Evolutionary conservation across 2,113 vertebrate genomes (phyloP).

Genomic region (Cebidichthys violaceus): DNA sequence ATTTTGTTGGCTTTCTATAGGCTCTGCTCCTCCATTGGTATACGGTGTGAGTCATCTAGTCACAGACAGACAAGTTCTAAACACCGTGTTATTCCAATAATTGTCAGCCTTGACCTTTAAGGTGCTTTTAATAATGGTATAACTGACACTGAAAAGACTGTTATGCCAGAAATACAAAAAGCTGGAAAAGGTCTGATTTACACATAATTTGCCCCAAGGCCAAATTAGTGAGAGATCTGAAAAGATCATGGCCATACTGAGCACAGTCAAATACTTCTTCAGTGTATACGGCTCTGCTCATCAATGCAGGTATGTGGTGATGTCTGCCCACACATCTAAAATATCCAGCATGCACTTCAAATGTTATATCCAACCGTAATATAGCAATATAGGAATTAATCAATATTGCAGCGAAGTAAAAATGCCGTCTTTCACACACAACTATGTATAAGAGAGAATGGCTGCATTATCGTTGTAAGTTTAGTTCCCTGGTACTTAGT

Average conservation of each 20-base stretch:
- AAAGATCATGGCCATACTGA: neutral
- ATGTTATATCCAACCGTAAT: neutral
- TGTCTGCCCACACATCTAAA: neutral
- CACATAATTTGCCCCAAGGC: conserved; percentile 7
- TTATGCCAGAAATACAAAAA: conserved; percentile 10
- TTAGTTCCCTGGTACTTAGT: neutral
- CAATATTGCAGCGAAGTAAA: neutral
- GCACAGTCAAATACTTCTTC: neutral
- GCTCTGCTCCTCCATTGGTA: conserved; percentile 5
- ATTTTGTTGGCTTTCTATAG: conserved; percentile 3
- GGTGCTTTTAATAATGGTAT: conserved; percentile 48
- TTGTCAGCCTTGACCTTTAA: conserved; percentile 65
- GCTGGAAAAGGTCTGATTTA: conserved; percentile 37
- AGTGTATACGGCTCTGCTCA: neutral
- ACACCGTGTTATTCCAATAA: conserved; percentile 27
- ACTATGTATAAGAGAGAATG: neutral
- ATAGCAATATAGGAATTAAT: neutral
- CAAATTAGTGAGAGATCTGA: conserved; percentile 17
- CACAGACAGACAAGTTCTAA: conserved; percentile 23
- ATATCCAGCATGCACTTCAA: neutral
- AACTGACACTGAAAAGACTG: conserved; percentile 51
- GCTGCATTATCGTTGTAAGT: neutral
- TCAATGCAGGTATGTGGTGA: neutral
- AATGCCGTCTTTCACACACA: neutral
- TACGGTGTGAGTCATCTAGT: conserved; percentile 34